Conservation (phyloP, 2,797 vertebrate species). For the Anguilla obscura region DNA sequence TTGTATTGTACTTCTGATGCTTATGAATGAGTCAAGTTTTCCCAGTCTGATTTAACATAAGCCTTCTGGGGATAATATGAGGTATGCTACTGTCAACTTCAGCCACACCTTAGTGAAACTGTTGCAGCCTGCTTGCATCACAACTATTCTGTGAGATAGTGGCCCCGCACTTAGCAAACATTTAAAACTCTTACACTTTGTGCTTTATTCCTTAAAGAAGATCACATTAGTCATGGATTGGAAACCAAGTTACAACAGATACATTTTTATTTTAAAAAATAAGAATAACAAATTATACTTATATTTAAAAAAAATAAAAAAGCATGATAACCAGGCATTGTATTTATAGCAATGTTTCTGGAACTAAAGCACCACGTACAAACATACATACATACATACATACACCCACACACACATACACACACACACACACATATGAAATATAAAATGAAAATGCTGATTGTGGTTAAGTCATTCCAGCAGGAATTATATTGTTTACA, state of each 20-base stretch:
- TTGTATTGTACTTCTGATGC: background rate
- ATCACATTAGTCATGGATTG: background rate
- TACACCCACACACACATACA: background rate
- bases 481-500: slow-evolving; percentile 5
- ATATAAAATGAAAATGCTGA: slow-evolving; percentile 12
- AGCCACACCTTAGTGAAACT: slow-evolving; percentile 1
- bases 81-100: background rate
- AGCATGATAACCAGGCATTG: background rate
- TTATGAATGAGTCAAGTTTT: background rate
- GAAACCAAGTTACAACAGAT: background rate
- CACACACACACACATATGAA: background rate
- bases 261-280: background rate
- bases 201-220: background rate
- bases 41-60: background rate
- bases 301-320: background rate
- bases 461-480: slow-evolving; percentile 21
- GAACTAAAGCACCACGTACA: background rate
- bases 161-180: slow-evolving; percentile 8
- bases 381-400: background rate
- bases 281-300: background rate
- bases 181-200: background rate
- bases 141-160: background rate
- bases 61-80: background rate
- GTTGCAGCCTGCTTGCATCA: background rate
- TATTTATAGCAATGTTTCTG: slow-evolving; percentile 15